A percentile compares a stretch with the other conserved stretches of the same genome.
phyloP scores from a whole-genome alignment of 2,113 vertebrate genomes.

The Ceratotherium simum region DNA sequence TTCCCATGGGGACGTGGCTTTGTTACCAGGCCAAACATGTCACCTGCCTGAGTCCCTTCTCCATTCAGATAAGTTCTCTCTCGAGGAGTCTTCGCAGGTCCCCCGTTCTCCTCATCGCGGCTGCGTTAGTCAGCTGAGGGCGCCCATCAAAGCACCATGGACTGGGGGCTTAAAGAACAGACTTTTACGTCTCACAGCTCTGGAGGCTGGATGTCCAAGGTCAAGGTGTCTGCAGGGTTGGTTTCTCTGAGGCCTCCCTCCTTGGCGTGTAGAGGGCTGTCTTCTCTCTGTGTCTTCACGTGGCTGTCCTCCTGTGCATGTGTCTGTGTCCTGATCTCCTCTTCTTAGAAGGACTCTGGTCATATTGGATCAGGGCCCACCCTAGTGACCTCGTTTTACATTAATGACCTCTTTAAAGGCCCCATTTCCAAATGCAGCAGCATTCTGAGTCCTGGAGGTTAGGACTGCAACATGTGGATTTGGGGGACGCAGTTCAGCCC shows the following conservation, averaged over 20 bases:
- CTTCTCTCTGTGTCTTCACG: not conserved
- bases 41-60: not conserved
- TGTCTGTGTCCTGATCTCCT: not conserved
- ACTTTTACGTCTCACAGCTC: not conserved
- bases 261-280: not conserved
- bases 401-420: not conserved
- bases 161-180: too few species aligned
- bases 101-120: not conserved
- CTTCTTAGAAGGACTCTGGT: not conserved
- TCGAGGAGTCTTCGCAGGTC: too few species aligned
- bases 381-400: not conserved
- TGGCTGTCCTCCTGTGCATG: accelerated
- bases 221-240: not conserved
- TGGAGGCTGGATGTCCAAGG: too few species aligned
- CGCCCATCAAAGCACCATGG: not conserved
- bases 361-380: too few species aligned
- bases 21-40: not conserved
- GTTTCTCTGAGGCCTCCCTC: not conserved
- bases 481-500: not conserved
- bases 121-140: not conserved
- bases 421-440: accelerated
- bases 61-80: not conserved
- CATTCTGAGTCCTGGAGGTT: accelerated
- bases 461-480: not conserved
- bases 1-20: not conserved